These are phyloP conservation scores for Parauchenoglanis punctatus DNA, from an alignment of 2,797 vertebrate species.

Conservation along the genomic window DNA sequence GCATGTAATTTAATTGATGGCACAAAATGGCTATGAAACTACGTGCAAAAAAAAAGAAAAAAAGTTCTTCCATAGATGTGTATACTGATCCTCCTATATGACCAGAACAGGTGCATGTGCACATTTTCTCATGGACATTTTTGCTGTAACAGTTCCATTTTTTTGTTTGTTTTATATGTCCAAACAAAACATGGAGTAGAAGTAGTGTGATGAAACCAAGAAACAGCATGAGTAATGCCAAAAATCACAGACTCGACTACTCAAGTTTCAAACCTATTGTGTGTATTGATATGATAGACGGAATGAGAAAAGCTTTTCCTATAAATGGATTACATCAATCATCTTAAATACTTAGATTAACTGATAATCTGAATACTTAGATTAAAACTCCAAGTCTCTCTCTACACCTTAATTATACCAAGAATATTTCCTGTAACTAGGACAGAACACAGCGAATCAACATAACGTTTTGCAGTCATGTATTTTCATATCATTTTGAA, in stretches of 20 bases:
- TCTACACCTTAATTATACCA: background rate
- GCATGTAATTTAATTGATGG: background rate
- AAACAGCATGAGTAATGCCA: background rate
- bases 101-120: slow-evolving; percentile 3
- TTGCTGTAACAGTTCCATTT: background rate
- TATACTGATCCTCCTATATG: background rate
- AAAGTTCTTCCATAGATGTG: background rate
- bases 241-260: background rate
- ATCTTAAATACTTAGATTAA: background rate
- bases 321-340: background rate
- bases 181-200: background rate
- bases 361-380: background rate
- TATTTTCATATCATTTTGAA: background rate
- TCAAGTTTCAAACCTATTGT: background rate
- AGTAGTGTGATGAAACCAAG: background rate
- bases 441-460: background rate
- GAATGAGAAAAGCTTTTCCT: background rate
- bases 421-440: background rate
- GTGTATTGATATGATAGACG: background rate
- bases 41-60: background rate
- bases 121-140: background rate
- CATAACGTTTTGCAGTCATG: background rate
- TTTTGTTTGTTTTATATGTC: no score
- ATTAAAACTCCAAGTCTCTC: background rate
- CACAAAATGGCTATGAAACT: background rate